Evolutionary conservation across 2,113 vertebrate genomes (phyloP).

Genomic region (Lucifuga dentata): DNA sequence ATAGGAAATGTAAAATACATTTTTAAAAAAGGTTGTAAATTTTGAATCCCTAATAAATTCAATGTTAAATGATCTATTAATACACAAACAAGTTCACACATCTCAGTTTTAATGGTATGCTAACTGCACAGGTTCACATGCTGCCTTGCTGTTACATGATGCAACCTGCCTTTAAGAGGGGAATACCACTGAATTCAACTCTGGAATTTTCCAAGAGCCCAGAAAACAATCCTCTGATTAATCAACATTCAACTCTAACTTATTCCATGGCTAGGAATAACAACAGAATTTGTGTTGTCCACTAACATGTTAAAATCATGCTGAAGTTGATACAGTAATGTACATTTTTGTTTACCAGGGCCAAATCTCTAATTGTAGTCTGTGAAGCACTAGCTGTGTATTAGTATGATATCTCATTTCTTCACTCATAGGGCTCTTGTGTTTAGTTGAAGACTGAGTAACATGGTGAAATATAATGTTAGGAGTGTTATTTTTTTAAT

Average conservation of each 20-base stretch:
- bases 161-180: slow-evolving; percentile 45
- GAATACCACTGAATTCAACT: slow-evolving; percentile 68
- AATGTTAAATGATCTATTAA: no score
- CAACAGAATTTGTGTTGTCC: neutral
- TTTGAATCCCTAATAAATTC: no score
- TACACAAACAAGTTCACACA: neutral
- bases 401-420: slow-evolving; percentile 39
- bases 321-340: slow-evolving; percentile 35
- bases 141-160: slow-evolving; percentile 43
- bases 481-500: slow-evolving; percentile 4
- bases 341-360: neutral
- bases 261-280: neutral
- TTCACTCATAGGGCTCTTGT: slow-evolving; percentile 7
- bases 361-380: neutral
- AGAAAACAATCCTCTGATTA: neutral
- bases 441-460: neutral
- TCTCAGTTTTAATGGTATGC: slow-evolving; percentile 17
- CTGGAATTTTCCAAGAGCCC: neutral
- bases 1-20: no score
- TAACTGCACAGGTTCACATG: slow-evolving; percentile 56
- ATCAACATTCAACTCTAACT: neutral
- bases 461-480: slow-evolving; percentile 3
- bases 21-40: no score
- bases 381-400: slow-evolving; percentile 6
- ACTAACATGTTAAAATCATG: slow-evolving; percentile 29